These are phyloP conservation scores for Himalopsyche japonica DNA, from an alignment of 2,888 invertebrate species.

Conservation along the genomic window DNA sequence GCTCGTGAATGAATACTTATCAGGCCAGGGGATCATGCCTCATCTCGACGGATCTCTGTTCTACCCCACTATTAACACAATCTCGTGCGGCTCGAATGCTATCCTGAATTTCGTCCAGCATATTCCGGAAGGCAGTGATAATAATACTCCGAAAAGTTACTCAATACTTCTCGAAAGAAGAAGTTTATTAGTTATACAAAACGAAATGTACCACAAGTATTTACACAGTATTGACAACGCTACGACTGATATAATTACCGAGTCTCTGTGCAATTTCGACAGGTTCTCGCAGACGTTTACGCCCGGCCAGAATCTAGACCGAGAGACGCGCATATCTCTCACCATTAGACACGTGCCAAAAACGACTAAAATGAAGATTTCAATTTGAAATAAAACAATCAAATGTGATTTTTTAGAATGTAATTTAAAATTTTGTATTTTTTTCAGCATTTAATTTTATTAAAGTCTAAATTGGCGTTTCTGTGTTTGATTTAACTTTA, in stretches of 20 bases:
- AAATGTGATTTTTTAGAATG: constrained; percentile 37
- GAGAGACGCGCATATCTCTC: constrained; percentile 80
- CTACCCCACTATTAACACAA: constrained; percentile 88
- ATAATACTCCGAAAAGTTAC: constrained; percentile 45
- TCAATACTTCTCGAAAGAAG: constrained; percentile 83
- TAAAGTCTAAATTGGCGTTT: not conserved
- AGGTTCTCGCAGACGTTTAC: constrained; percentile 62
- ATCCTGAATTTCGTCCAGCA: constrained; percentile 76
- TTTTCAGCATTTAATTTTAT: not conserved
- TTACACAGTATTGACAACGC: constrained; percentile 85
- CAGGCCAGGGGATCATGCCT: constrained; percentile 96
- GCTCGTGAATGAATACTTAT: constrained; percentile 89
- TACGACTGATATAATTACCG: constrained; percentile 65
- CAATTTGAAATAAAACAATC: constrained; percentile 46
- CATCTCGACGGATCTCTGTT: constrained; percentile 96
- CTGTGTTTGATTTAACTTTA: not conserved
- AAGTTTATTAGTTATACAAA: constrained; percentile 84
- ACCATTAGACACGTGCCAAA: constrained; percentile 94
- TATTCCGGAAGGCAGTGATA: constrained; percentile 46
- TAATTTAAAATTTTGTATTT: not conserved
- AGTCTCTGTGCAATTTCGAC: constrained; percentile 66
- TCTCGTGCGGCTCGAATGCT: constrained; percentile 89
- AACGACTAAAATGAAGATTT: constrained; percentile 73
- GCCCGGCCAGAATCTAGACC: constrained; percentile 60
- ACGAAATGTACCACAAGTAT: constrained; percentile 79